Evolutionary conservation across 2,888 invertebrate species (phyloP), one percentile per base, ranked within the genome.

Genomic region (Euspilapteryx auroguttella): DNA sequence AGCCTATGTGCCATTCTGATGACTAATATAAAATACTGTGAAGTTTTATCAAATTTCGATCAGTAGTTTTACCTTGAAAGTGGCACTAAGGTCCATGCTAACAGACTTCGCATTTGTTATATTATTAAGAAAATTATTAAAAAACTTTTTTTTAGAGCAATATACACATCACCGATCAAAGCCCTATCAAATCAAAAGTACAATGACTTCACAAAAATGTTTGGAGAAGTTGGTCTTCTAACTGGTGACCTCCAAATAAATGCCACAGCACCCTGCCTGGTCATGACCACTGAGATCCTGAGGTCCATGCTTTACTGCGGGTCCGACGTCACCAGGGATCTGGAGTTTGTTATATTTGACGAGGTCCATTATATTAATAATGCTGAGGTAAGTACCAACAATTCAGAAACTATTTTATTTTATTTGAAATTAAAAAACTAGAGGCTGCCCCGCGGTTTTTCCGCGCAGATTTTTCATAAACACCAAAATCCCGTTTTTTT

Each of bases 291-390:
- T 0, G 99, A 99, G 77, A 99, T 99, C 47, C 69, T 99, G 14
- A 82, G 94, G 36, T 94, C 95, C 0, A 98, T 99, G 96, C 69
- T 99, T 9, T 96, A 95, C 54, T 93, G 93, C 32, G 95, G 95
- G 6, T 88, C 87, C 34, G 97, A 98, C 48, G 87, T 95, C 29
- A 89, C 96, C 0, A 81, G 96, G 24, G 98, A 99, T 59, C 75
- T 99, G 30, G 98, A 99, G 57, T 99, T 94, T 77, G 99, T 99
- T 2, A 94, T 99, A 45, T 99, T 99, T 55, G 99, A 99, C 62
- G 99, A 99, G 73, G 96, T 98, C 5, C 99, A 99, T 59, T 99
- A 99, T 51, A 94, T 99, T 37, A 99, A 98, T 59, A 94, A 99
- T 65, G 82, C 86, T 23, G 94, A 95, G 73, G 91, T 89, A 44